phyloP scores from a whole-genome alignment of 2,888 invertebrate genomes.

The Eudemis profundana region DNA sequence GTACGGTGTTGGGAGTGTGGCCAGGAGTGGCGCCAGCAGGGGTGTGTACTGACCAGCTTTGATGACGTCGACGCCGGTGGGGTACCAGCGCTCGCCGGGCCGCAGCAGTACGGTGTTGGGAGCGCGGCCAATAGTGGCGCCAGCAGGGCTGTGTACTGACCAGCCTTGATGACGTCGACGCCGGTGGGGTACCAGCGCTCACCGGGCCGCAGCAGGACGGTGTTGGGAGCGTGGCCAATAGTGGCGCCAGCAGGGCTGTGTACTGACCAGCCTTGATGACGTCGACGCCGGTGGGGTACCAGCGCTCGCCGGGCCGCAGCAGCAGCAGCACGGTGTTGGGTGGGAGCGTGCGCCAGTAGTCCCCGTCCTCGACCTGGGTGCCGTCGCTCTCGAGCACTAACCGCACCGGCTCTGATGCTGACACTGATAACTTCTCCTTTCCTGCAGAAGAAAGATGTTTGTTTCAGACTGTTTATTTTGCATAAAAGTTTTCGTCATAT shows the following conservation, averaged over 20 bases:
- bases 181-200: constrained; percentile 97
- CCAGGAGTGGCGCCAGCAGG: constrained; percentile 94
- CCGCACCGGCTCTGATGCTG: constrained; percentile 93
- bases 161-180: constrained; percentile 95
- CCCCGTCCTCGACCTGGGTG: constrained; percentile 98
- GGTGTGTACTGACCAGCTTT: constrained; percentile 90
- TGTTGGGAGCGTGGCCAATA: constrained; percentile 97
- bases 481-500: too few species aligned
- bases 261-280: constrained; percentile 95
- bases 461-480: too few species aligned
- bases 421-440: constrained; percentile 95
- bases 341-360: constrained; percentile 97
- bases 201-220: constrained; percentile 94
- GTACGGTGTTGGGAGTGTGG: constrained; percentile 96
- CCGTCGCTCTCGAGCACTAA: constrained; percentile 98
- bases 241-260: constrained; percentile 87
- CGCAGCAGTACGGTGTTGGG: constrained; percentile 96
- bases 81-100: constrained; percentile 96
- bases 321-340: constrained; percentile 96
- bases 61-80: constrained; percentile 97
- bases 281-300: constrained; percentile 97
- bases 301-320: constrained; percentile 95
- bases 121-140: constrained; percentile 97
- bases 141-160: not conserved
- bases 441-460: constrained; percentile 84